Evolutionary conservation across 2,797 vertebrate species (phyloP), one percentile per base, ranked within the genome.

Genomic region (Etheostoma nigrum): DNA sequence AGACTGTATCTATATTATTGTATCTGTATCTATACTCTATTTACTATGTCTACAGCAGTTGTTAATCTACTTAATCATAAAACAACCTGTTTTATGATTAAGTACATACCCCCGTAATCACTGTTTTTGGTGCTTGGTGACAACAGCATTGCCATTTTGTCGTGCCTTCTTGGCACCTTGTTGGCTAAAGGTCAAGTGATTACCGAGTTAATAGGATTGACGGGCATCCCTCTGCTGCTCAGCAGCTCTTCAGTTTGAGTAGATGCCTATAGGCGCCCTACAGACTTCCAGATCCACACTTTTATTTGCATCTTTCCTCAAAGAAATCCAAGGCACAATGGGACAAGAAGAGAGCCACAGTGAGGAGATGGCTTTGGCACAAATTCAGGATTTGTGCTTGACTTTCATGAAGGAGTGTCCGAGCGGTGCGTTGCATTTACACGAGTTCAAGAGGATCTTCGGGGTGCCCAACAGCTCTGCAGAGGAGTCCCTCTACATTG

Each of bases 391-490:
- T 1, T 78, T 94, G 58, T 94, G 89, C 72, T 78, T 93, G 47
- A 33, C 83, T 2, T 93, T 92, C 60, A 92, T 95, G 83, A 88
- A 81, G 85, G 92, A 94, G 63, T 94, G 93, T 61, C 93, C 94
- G 0, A 94, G 94, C 18, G 92, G 92, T 0, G 86, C 86, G 0
- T 51, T 94, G 30, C 87, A 92, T 57, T 45, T 94, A 0, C 92
- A 94, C 19, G 92, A 94, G 84, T 93, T 94, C 51, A 95, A 92
- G 75, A 77, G 79, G 51, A 94, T 95, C 71, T 95, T 95, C 44
- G 83, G 90, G 1, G 83, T 94, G 0, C 62, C 40, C 1, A 85
- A 79, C 59, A 87, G 63, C 45, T 92, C 86, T 0, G 72, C 47
- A 0, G 93, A 94, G 67, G 94, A 93, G 61, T 89, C 90, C 0